phyloP scores from a whole-genome alignment of 1,140 invertebrate species.

The Argopecten irradians region DNA sequence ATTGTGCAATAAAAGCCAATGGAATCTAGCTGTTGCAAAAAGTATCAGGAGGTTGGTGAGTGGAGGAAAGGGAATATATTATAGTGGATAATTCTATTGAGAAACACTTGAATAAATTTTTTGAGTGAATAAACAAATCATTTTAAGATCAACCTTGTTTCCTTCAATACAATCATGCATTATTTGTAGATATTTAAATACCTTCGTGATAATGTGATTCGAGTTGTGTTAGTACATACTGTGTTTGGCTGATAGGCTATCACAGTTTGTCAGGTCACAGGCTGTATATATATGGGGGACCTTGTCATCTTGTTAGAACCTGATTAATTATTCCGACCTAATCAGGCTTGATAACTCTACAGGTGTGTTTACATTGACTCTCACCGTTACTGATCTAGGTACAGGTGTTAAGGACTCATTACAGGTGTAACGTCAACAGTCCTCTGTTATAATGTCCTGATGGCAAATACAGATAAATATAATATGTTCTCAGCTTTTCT shows the following conservation, averaged over 20 bases:
- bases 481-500: no score
- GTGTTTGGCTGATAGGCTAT: not conserved
- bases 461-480: no score
- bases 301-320: not conserved
- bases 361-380: not conserved
- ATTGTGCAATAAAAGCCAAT: no score
- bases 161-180: not conserved
- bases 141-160: no score
- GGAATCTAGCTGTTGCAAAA: no score
- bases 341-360: not conserved
- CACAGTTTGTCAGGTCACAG: not conserved
- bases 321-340: not conserved
- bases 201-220: not conserved
- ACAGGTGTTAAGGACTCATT: not conserved
- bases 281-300: not conserved
- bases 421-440: conserved; percentile 5
- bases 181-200: conserved; percentile 12
- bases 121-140: no score
- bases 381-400: not conserved
- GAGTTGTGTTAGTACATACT: not conserved
- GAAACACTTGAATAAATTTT: no score
- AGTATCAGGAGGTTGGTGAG: no score
- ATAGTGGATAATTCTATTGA: no score
- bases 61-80: no score
- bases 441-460: no score